Conservation (phyloP, 2,888 invertebrate species). For the Girardia tigrina region DNA sequence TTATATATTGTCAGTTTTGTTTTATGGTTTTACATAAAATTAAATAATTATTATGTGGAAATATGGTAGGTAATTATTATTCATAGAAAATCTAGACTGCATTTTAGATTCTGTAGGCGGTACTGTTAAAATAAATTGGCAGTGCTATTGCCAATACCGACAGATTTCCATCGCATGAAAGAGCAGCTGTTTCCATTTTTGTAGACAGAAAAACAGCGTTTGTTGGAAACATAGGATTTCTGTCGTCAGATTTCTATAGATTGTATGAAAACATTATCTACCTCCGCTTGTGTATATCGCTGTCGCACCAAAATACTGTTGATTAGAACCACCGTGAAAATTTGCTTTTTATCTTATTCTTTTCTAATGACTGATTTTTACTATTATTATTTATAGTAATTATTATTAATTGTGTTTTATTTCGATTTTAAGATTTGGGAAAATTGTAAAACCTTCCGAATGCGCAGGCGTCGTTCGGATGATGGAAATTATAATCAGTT, state of each 20-base stretch:
- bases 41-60: too few relatives aligned
- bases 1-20: too few relatives aligned
- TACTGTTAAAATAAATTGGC: conserved; percentile 5
- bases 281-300: too few relatives aligned
- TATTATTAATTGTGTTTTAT: background rate
- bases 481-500: background rate
- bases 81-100: background rate
- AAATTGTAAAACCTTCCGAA: background rate
- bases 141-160: conserved; percentile 6
- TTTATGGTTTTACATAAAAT: too few relatives aligned
- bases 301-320: background rate
- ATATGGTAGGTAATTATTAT: too few relatives aligned
- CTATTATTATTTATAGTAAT: background rate
- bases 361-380: background rate
- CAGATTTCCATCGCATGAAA: background rate
- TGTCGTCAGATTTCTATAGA: conserved; percentile 2
- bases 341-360: background rate
- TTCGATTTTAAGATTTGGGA: background rate
- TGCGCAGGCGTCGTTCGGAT: background rate
- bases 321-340: background rate
- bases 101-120: background rate
- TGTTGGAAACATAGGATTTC: background rate
- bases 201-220: background rate
- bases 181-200: background rate
- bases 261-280: background rate